Percentiles rank a stretch among this genome's conserved stretches.
Conservation (phyloP, 1,140 invertebrate genomes). For the Eriosoma lanigerum region DNA sequence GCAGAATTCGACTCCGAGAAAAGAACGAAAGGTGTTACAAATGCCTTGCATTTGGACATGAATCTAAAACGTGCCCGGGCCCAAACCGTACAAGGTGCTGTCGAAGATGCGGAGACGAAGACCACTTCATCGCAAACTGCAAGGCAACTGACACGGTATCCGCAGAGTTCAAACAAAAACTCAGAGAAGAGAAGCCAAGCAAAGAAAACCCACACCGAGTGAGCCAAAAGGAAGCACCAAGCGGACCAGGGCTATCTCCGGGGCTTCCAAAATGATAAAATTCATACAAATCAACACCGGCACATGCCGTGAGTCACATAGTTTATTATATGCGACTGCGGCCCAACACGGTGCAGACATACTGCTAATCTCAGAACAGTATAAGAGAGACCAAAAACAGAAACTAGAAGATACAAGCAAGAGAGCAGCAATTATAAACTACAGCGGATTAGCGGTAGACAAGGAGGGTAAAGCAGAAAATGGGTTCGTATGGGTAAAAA, state of each 20-base stretch:
- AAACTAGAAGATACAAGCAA: not conserved
- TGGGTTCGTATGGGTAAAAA: not conserved
- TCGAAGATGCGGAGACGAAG: too few relatives aligned
- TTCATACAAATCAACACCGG: not conserved
- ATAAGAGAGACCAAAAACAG: not conserved
- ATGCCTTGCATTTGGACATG: not conserved
- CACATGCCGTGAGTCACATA: not conserved
- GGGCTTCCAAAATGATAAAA: not conserved
- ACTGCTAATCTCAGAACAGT: not conserved
- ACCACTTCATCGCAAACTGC: not conserved
- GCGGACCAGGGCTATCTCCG: too few relatives aligned
- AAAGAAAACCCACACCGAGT: too few relatives aligned
- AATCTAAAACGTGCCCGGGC: too few relatives aligned
- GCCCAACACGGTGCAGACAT: not conserved
- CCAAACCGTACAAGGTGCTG: not conserved
- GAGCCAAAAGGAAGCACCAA: too few relatives aligned
- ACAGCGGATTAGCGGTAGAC: not conserved
- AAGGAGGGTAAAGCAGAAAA: not conserved
- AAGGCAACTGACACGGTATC: not conserved
- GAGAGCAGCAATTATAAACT: not conserved
- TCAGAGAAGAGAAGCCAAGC: not conserved
- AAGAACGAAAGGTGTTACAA: not conserved
- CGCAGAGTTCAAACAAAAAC: not conserved
- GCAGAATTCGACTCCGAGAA: too few relatives aligned
- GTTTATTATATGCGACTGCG: not conserved